Percentiles rank a stretch among this genome's conserved stretches.
Conservation (phyloP, 92 coral and sea anemone genomes). For the Bergia sp. region DNA sequence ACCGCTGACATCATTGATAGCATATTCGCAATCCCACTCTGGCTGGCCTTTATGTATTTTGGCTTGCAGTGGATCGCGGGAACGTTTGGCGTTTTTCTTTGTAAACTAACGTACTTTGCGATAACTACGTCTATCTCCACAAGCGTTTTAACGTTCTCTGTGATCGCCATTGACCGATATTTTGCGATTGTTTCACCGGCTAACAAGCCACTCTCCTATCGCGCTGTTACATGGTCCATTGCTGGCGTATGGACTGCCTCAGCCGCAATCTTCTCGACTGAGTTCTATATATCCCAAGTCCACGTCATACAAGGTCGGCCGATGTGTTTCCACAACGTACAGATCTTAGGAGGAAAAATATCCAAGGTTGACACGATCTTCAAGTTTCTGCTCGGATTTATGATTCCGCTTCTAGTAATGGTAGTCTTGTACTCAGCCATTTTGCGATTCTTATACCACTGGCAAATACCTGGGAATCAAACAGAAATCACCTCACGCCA, state of each 20-base stretch:
- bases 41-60: slow-evolving; percentile 10
- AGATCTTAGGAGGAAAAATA: slow-evolving; percentile 1
- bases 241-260: slow-evolving; percentile 1
- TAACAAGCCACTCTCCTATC: slow-evolving; percentile 26
- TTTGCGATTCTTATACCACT: slow-evolving; percentile 18
- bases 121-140: slow-evolving; percentile 4
- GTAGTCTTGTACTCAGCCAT: slow-evolving; percentile 15
- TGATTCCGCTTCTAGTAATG: slow-evolving; percentile 17
- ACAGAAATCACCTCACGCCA: neutral
- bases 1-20: slow-evolving; percentile 39
- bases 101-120: slow-evolving; percentile 28
- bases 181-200: slow-evolving; percentile 26
- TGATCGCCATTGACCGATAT: slow-evolving; percentile 32
- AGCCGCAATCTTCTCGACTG: slow-evolving; percentile 20
- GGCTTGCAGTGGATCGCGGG: slow-evolving; percentile 20
- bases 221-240: neutral
- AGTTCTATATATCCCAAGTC: slow-evolving; percentile 32
- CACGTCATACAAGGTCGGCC: neutral
- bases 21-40: slow-evolving; percentile 23
- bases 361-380: neutral
- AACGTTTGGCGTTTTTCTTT: slow-evolving; percentile 14
- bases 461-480: slow-evolving; percentile 44
- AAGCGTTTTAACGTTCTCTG: slow-evolving; percentile 25
- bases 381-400: slow-evolving; percentile 4
- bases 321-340: neutral